phyloP scores from a whole-genome alignment of 37 sponge, comb jelly and placozoan species.

The Aphrocallistes beatrix region DNA sequence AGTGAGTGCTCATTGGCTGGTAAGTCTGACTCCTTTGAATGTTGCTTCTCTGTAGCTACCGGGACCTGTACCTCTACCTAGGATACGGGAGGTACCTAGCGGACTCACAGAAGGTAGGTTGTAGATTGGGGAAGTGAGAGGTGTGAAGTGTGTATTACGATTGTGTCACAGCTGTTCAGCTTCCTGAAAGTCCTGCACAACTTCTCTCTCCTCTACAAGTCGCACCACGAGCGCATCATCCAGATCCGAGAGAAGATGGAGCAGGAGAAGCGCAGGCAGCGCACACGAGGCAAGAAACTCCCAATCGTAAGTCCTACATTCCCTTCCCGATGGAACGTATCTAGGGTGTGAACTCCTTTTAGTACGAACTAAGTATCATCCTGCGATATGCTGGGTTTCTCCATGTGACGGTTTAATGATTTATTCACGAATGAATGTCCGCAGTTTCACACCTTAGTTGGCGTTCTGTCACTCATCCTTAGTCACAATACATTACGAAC shows the following conservation, averaged over 20 bases:
- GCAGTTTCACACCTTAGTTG: too few relatives aligned
- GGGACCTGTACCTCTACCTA: neutral
- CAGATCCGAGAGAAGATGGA: neutral
- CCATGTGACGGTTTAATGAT: too few relatives aligned
- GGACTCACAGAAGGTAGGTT: neutral
- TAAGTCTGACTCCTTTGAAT: too few relatives aligned
- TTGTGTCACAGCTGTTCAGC: neutral
- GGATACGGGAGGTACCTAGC: conserved; percentile 1
- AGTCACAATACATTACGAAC: too few relatives aligned
- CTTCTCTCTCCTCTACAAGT: neutral
- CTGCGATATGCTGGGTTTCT: neutral
- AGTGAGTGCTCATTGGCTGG: too few relatives aligned
- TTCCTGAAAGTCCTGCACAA: neutral
- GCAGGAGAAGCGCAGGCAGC: neutral
- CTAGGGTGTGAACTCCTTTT: neutral
- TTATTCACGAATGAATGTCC: too few relatives aligned
- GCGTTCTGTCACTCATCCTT: too few relatives aligned
- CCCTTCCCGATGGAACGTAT: too few relatives aligned
- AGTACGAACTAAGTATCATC: neutral
- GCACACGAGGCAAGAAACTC: neutral
- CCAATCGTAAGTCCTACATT: neutral
- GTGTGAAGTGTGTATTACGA: neutral
- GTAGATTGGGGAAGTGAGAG: neutral
- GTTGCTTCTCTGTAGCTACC: neutral
- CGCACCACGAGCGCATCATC: neutral